Evolutionary conservation across 2,888 invertebrate species (phyloP).

Genomic region (Apocheima hispidaria): DNA sequence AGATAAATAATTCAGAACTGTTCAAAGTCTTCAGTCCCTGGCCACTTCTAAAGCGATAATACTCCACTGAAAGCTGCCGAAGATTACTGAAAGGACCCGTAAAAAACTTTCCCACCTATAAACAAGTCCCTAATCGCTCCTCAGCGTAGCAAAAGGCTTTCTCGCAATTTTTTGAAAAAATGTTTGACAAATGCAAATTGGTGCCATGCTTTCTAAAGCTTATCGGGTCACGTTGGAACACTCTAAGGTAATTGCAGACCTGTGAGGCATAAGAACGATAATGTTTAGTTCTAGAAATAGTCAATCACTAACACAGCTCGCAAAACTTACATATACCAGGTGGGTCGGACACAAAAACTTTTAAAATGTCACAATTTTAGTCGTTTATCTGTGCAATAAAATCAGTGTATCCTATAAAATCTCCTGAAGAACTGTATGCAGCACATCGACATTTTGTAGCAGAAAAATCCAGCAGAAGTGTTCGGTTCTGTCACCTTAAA

Average conservation of each 20-base stretch:
- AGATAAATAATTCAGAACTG: conserved; percentile 21
- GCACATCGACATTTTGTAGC: too few relatives aligned
- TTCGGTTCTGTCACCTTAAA: too few relatives aligned
- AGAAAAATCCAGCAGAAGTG: too few relatives aligned
- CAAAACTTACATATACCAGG: too few relatives aligned
- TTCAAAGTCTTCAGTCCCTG: conserved; percentile 13
- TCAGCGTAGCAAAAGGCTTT: conserved; percentile 24
- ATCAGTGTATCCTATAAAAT: too few relatives aligned
- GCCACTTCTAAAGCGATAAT: conserved; percentile 32
- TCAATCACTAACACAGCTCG: too few relatives aligned
- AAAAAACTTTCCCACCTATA: conserved; percentile 32
- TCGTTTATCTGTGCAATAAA: too few relatives aligned
- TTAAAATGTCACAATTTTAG: too few relatives aligned
- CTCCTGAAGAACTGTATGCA: too few relatives aligned
- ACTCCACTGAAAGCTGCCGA: conserved; percentile 22
- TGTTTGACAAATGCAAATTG: conserved; percentile 13
- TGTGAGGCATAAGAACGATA: neutral
- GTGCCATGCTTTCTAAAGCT: conserved; percentile 5
- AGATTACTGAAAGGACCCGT: conserved; percentile 27
- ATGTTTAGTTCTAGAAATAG: neutral
- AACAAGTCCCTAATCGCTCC: conserved; percentile 33
- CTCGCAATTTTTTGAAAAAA: conserved; percentile 16
- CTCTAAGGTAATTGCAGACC: neutral
- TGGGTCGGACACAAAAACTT: too few relatives aligned
- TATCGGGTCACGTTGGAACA: conserved; percentile 4